Evolutionary conservation across 2,113 vertebrate genomes (phyloP), one percentile per base, ranked within the genome.

Genomic region (Rhodinocichla rosea): DNA sequence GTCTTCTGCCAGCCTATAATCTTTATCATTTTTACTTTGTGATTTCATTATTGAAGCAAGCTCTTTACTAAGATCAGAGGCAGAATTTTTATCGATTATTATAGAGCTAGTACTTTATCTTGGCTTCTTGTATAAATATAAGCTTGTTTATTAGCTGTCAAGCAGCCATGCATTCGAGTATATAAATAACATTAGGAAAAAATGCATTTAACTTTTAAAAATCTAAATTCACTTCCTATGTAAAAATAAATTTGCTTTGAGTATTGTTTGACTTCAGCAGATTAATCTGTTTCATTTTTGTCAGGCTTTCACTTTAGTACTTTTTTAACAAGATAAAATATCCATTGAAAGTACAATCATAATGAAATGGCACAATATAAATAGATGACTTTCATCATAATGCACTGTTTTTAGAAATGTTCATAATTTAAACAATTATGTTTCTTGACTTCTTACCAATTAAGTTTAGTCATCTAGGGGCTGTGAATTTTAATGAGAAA

Each of bases 341-440:
- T 83, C 87, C 42, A 50, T 92, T 94, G 39, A 96, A 97, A 91
- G 44, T 84, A 88, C 45, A 94, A 92, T 89, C 74, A 95, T 77
- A 95, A 64, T 94, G 79, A 90, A 96, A 96, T 95, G 37, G 83
- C 56, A 64, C 77, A 92, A 65, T 87, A 79, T 94, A 97, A 98
- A 97, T 95, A 96, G 64, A 95, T 92, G n/a, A 67, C 68, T 97
- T 96, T 95, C 90, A 97, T 95, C 88, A 89, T 88, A 96, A 97
- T 76, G 50, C 88, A 75, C 86, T 95, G 65, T 82, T 97, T 97
- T 95, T 95, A 87, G 96, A 97, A 97, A 95, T 94, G 83, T 85
- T 97, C 55, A 47, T 96, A 92, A 97, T 97, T 98, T 97, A 96
- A 98, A 97, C 94, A 96, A 90, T 98, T 97, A 97, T 94, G 88